phyloP scores from a whole-genome alignment of 2,888 invertebrate species.

The Leptopilina drosophilae region DNA sequence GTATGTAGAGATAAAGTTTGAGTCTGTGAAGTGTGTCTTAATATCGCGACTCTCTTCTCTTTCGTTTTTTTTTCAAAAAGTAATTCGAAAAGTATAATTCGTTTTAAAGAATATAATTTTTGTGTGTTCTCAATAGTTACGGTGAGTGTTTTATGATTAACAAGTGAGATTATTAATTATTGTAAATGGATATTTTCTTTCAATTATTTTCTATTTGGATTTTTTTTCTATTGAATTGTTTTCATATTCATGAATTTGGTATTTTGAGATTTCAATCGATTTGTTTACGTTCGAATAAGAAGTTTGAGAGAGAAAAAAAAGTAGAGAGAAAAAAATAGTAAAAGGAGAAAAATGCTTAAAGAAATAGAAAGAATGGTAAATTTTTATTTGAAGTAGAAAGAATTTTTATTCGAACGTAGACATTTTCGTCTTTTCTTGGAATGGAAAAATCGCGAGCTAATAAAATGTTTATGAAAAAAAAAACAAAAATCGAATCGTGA shows the following conservation, averaged over 20 bases:
- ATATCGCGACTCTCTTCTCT: not conserved
- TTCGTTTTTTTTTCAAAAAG: not conserved
- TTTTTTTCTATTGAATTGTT: not conserved
- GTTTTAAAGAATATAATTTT: not conserved
- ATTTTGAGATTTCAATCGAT: too few species aligned
- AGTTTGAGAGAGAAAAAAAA: not conserved
- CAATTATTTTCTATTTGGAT: not conserved
- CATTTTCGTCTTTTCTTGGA: slow-evolving; percentile 14
- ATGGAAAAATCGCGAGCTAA: slow-evolving; percentile 7
- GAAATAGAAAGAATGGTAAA: too few species aligned
- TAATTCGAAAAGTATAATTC: too few species aligned
- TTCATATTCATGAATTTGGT: too few species aligned
- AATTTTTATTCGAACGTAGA: not conserved
- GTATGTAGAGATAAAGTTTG: slow-evolving; percentile 20
- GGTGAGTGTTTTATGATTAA: too few species aligned
- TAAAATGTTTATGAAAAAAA: not conserved
- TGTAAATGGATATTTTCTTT: too few species aligned
- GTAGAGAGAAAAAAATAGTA: not conserved
- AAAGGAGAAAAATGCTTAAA: too few species aligned
- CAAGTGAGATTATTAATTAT: too few species aligned
- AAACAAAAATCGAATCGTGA: slow-evolving; percentile 59
- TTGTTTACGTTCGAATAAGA: too few species aligned
- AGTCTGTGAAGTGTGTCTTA: slow-evolving; percentile 14
- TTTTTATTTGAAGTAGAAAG: not conserved
- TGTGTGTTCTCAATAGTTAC: not conserved